A percentile compares a stretch with the other conserved stretches of the same genome.
Evolutionary conservation across 2,888 invertebrate genomes (phyloP).

Genomic region (Leucoma salicis): DNA sequence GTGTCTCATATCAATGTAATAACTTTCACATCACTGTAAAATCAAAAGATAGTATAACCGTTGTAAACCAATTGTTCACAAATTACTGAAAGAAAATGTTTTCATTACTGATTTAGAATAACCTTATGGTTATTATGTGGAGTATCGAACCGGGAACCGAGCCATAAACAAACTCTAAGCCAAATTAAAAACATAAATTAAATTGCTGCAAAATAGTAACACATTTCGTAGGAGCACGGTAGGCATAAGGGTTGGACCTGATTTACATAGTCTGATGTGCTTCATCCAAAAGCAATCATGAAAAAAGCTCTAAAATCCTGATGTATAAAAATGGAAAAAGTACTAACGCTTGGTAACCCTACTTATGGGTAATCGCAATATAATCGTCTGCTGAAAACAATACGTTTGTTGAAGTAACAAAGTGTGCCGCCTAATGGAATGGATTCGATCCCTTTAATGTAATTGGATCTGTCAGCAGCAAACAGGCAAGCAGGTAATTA

Average conservation of each 20-base stretch:
- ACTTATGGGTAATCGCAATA: conserved; percentile 34
- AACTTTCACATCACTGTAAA: too few relatives aligned
- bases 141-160: too few relatives aligned
- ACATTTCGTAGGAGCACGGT: background rate
- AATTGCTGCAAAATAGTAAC: too few relatives aligned
- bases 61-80: too few relatives aligned
- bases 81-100: too few relatives aligned
- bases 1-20: too few relatives aligned
- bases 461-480: conserved; percentile 78
- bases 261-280: background rate
- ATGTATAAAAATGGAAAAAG: conserved; percentile 16
- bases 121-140: too few relatives aligned
- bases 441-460: conserved; percentile 65
- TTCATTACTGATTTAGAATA: too few relatives aligned
- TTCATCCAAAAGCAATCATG: background rate
- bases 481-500: conserved; percentile 71
- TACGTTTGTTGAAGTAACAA: conserved; percentile 48
- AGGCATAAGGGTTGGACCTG: background rate
- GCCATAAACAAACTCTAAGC: too few relatives aligned
- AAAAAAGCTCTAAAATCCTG: background rate
- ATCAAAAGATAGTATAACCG: too few relatives aligned
- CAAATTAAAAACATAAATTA: too few relatives aligned
- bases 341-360: conserved; percentile 7
- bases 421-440: conserved; percentile 58
- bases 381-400: conserved; percentile 47